A percentile compares a stretch with the other conserved stretches of the same genome.
phyloP scores from a whole-genome alignment of 35 echinoderm and acorn worm species.

The Ophioderma brevispina region DNA sequence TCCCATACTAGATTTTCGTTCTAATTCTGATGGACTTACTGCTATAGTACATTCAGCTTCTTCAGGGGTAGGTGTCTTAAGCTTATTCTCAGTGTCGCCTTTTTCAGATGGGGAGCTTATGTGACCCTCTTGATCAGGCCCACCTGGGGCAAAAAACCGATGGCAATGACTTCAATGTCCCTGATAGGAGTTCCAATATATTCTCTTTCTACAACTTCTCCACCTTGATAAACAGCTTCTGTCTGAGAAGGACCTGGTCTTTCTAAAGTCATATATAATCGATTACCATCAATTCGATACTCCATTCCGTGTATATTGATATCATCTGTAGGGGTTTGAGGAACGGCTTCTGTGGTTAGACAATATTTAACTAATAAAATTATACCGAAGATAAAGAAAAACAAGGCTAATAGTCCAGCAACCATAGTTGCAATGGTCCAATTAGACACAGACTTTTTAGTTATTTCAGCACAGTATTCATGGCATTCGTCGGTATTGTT shows the following conservation, averaged over 20 bases:
- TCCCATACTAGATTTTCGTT: not conserved
- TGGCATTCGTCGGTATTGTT: not conserved
- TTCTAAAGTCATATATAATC: not conserved
- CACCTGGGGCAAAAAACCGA: not conserved
- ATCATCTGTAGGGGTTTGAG: not conserved
- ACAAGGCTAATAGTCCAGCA: not conserved
- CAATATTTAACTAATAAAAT: not conserved
- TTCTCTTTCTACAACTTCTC: not conserved
- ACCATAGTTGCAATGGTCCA: not conserved
- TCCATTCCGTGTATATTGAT: not conserved
- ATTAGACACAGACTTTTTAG: not conserved
- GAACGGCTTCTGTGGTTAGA: not conserved
- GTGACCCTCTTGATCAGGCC: not conserved
- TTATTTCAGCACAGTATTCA: not conserved
- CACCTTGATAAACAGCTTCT: not conserved
- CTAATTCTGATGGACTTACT: not conserved
- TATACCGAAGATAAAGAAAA: not conserved
- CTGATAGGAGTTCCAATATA: not conserved
- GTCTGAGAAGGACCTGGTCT: not conserved
- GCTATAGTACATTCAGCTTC: not conserved
- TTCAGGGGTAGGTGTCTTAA: not conserved
- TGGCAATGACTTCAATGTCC: not conserved
- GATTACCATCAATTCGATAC: not conserved
- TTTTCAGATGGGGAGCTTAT: slow-evolving; percentile 3
- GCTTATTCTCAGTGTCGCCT: not conserved